A percentile compares a stretch with the other conserved stretches of the same genome.
Conservation (phyloP, 2,113 vertebrate genomes). For the Heterochromis multidens region DNA sequence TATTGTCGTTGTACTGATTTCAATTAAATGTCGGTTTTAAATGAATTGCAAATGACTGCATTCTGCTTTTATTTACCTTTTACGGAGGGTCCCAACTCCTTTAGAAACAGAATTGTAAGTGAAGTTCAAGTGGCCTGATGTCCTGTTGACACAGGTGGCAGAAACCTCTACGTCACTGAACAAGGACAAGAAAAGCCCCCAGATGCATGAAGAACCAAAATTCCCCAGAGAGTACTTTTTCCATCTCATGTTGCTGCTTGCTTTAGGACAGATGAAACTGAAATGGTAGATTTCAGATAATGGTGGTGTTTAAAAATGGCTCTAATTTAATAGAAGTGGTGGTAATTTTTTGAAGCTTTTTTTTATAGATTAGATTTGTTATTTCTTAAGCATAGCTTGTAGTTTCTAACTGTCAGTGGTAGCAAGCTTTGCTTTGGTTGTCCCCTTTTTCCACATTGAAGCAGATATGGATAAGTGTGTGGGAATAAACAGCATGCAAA, state of each 20-base stretch:
- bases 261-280: neutral
- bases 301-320: neutral
- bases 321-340: neutral
- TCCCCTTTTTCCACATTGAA: neutral
- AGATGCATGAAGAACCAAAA: constrained; percentile 41
- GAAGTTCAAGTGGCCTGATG: neutral
- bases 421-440: neutral
- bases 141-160: constrained; percentile 22
- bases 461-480: neutral
- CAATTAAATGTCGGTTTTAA: neutral
- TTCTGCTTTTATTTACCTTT: neutral
- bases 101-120: neutral
- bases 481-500: neutral
- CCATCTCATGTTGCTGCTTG: neutral
- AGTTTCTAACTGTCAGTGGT: neutral
- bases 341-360: neutral
- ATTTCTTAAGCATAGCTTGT: neutral
- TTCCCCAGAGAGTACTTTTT: constrained; percentile 22
- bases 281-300: neutral
- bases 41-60: neutral
- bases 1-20: neutral
- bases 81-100: neutral
- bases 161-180: constrained; percentile 16
- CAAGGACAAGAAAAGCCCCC: constrained; percentile 7
- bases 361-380: neutral